Base-by-base conservation (phyloP, 1,140 invertebrate genomes). In the Pseudobourletiella spinata region DNA sequence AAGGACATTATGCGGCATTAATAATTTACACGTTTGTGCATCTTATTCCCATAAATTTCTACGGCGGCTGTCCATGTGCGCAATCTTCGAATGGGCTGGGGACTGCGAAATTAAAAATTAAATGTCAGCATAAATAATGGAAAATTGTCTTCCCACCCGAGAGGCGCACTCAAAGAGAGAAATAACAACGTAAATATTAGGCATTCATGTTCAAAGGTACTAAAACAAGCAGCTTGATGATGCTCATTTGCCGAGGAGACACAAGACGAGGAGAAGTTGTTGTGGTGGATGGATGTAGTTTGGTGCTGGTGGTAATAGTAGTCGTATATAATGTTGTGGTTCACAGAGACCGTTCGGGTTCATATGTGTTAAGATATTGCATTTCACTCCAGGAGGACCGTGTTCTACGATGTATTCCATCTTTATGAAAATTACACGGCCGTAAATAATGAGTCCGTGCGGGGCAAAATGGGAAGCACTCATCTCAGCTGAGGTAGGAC, bases 71-170 rank as follows among this genome's bases (percentile, higher is more conserved):
- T n/a, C n/a, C n/a, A n/a, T n/a, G n/a, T n/a, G n/a, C n/a, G n/a
- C n/a, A n/a, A n/a, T n/a, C n/a, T n/a, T n/a, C n/a, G n/a, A n/a
- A n/a, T n/a, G n/a, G n/a, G n/a, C n/a, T n/a, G n/a, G n/a, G n/a
- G n/a, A n/a, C n/a, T 30, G 32, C 18, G 46, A 61, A 61, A 61
- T 61, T 61, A 56, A 61, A 60, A 61, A 54, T 52, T 61, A 61
- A 61, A 61, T 55, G 59, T 61, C 59, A 55, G 48, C 54, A 61
- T 61, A 61, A 61, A 54, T 55, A 52, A 50, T 48, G 18, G 28
- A 43, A 18, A 32, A 48, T 48, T 46, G 48, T 43, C 42, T 48
- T 30, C 18, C 43, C 24, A n/a, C 18, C 43, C n/a, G n/a, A n/a
- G n/a, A n/a, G n/a, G n/a, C n/a, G n/a, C n/a, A n/a, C 32, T 39